A percentile compares a stretch with the other conserved stretches of the same genome.
Conservation (phyloP, 1,140 invertebrate species). For the Drosophila asahinai region DNA sequence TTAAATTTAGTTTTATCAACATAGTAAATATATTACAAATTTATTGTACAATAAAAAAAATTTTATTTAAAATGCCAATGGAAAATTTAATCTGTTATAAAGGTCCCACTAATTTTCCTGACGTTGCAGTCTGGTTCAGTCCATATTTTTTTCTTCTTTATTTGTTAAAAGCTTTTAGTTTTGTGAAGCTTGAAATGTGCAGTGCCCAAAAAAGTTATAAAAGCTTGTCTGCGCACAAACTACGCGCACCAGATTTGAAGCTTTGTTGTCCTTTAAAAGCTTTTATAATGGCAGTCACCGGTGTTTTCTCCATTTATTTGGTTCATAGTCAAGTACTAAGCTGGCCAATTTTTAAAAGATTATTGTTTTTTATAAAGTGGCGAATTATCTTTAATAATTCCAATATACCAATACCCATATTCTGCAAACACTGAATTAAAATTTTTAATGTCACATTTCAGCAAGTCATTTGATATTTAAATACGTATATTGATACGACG, state of each 20-base stretch:
- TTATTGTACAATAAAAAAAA: too few relatives aligned
- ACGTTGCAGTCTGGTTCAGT: too few relatives aligned
- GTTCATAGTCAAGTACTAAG: neutral
- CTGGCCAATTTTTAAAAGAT: neutral
- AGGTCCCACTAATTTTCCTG: too few relatives aligned
- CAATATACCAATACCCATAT: neutral
- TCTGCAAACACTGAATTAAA: neutral
- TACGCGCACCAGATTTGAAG: neutral
- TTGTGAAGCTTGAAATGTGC: neutral
- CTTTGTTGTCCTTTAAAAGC: neutral
- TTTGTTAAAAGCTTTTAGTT: too few relatives aligned
- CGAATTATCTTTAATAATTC: neutral
- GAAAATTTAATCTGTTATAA: too few relatives aligned
- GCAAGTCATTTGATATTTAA: neutral
- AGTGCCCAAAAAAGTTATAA: neutral
- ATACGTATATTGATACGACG: neutral
- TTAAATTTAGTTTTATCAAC: too few relatives aligned
- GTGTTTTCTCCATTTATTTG: neutral
- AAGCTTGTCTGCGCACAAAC: neutral
- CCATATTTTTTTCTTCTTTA: too few relatives aligned
- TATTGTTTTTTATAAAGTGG: neutral
- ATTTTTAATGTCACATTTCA: neutral
- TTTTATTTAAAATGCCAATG: too few relatives aligned
- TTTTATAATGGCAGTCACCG: neutral
- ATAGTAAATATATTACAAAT: too few relatives aligned